phyloP scores from a whole-genome alignment of 1,140 invertebrate species.

The Anagrus nilaparvatae region DNA sequence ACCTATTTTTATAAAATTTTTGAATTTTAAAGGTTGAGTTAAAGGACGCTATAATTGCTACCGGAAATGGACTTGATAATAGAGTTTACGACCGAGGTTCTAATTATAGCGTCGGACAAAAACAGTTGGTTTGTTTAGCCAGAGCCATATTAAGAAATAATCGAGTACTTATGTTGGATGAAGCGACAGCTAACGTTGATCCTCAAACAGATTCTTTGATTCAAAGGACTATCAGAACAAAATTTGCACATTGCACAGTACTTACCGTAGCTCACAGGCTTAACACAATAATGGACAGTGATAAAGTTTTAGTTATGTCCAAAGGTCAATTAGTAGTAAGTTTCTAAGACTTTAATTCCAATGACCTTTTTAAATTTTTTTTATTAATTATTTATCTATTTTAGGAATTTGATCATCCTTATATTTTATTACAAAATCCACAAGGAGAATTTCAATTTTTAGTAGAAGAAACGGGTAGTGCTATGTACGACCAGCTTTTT shows the following conservation, averaged over 20 bases:
- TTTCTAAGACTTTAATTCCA: not conserved
- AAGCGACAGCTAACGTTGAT: constrained; percentile 35
- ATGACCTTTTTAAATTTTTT: not conserved
- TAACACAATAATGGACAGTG: constrained; percentile 11
- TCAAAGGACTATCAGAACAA: constrained; percentile 28
- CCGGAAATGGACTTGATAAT: not conserved
- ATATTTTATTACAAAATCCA: constrained; percentile 3
- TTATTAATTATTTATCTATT: not conserved
- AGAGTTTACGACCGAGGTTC: not conserved
- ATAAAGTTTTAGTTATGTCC: constrained; percentile 11
- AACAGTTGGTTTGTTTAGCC: constrained; percentile 50
- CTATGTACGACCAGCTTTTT: constrained; percentile 5
- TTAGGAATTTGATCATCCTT: constrained; percentile 14
- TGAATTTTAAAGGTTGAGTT: not conserved
- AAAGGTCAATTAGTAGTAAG: constrained; percentile 10
- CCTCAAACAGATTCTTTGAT: constrained; percentile 32
- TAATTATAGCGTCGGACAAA: constrained; percentile 6
- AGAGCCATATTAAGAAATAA: constrained; percentile 48
- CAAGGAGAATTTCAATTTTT: constrained; percentile 6
- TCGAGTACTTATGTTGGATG: constrained; percentile 55
- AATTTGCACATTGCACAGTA: constrained; percentile 40
- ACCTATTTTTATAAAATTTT: no score
- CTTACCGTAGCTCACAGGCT: constrained; percentile 47
- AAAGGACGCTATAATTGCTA: not conserved
- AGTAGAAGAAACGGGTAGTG: constrained; percentile 5